Conservation (phyloP, 2,888 invertebrate species). For the Euzophera pinguis region DNA sequence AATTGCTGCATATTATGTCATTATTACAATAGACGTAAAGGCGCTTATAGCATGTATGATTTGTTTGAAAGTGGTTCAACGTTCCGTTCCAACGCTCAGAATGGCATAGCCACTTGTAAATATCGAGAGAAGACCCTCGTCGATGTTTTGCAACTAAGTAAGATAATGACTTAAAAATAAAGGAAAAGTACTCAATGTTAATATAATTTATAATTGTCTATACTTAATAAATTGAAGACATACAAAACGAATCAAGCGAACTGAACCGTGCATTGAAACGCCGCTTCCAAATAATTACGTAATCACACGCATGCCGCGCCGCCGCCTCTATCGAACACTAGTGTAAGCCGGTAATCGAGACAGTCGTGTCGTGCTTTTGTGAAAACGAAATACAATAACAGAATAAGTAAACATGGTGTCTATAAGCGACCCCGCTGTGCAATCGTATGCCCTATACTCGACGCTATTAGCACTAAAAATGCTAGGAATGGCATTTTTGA, state of each 20-base stretch:
- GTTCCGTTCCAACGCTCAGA: slow-evolving; percentile 1
- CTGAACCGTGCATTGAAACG: slow-evolving; percentile 16
- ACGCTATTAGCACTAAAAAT: slow-evolving; percentile 45
- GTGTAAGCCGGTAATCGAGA: not conserved
- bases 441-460: slow-evolving; percentile 25
- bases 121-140: not conserved
- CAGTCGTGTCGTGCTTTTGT: not conserved
- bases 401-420: slow-evolving; percentile 18
- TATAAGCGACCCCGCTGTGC: slow-evolving; percentile 20
- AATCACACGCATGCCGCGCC: slow-evolving; percentile 4
- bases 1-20: not conserved
- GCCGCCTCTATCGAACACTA: not conserved
- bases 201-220: too few species aligned
- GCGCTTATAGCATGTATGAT: not conserved
- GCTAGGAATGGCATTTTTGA: slow-evolving; percentile 39
- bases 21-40: not conserved
- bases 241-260: slow-evolving; percentile 15
- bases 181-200: too few species aligned
- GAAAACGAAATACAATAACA: not conserved
- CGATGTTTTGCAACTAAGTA: too few species aligned
- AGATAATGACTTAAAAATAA: too few species aligned
- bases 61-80: not conserved
- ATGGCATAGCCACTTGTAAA: not conserved
- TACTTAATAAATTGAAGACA: not conserved
- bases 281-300: slow-evolving; percentile 14